Evolutionary conservation across 2,113 vertebrate species (phyloP).

Genomic region (Pelmatolapia mariae): DNA sequence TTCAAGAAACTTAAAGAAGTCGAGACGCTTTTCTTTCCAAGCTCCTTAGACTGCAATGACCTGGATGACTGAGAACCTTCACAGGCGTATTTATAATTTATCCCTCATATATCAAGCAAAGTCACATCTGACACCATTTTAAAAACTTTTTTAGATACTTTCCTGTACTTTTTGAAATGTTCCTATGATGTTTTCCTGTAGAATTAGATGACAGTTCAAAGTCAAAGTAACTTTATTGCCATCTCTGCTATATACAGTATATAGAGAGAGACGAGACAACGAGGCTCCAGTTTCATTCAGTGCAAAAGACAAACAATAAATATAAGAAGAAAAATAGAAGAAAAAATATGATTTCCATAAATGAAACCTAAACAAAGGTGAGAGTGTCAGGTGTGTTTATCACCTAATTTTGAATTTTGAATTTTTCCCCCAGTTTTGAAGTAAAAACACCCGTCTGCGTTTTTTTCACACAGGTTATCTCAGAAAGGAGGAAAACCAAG

Average conservation of each 20-base stretch:
- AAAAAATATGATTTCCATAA: neutral
- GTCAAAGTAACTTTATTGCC: neutral
- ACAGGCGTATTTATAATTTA: neutral
- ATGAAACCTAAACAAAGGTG: neutral
- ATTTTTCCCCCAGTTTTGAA: neutral
- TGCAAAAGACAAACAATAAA: neutral
- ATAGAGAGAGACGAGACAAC: neutral
- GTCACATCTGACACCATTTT: neutral
- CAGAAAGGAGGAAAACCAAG: neutral
- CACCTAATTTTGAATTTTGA: neutral
- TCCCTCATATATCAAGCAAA: neutral
- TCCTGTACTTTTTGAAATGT: neutral
- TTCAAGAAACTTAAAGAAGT: neutral
- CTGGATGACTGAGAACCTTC: neutral
- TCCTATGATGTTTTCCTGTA: neutral
- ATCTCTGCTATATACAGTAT: neutral
- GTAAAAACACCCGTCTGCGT: rapidly evolving
- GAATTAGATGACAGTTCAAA: neutral
- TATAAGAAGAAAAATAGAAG: neutral
- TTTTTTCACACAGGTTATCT: neutral
- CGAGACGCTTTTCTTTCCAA: neutral
- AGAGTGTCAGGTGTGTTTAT: neutral
- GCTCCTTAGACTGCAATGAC: rapidly evolving
- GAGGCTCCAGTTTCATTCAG: neutral
- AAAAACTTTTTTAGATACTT: neutral